Percentiles rank a stretch among this genome's conserved stretches.
phyloP scores from a whole-genome alignment of 2,797 vertebrate genomes.

The Oryzias sinensis region DNA sequence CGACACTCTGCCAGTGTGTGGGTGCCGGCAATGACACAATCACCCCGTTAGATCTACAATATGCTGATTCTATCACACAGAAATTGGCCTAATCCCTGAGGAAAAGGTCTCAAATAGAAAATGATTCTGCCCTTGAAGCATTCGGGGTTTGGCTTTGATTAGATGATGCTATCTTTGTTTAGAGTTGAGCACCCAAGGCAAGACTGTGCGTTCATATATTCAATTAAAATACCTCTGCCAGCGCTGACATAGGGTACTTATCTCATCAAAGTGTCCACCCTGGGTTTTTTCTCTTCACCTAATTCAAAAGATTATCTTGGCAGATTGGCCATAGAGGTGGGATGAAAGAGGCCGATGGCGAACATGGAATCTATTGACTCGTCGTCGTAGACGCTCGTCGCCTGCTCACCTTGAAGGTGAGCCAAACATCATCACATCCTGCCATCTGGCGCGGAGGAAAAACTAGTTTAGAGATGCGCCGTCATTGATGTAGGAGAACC shows the following conservation, averaged over 20 bases:
- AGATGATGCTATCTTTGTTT: conserved; percentile 87
- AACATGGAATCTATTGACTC: conserved; percentile 50
- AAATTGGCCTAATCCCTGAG: conserved; percentile 87
- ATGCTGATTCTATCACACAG: conserved; percentile 91
- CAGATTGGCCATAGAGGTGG: conserved; percentile 72
- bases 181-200: conserved; percentile 78
- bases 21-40: conserved; percentile 77
- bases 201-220: conserved; percentile 80
- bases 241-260: conserved; percentile 73
- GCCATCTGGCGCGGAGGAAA: conserved; percentile 54
- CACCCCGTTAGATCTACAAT: conserved; percentile 83
- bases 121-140: conserved; percentile 89
- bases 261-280: conserved; percentile 70
- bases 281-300: conserved; percentile 61
- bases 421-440: conserved; percentile 58
- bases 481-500: conserved; percentile 58
- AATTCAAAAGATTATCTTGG: conserved; percentile 82
- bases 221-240: conserved; percentile 82
- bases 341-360: conserved; percentile 34
- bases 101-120: conserved; percentile 82
- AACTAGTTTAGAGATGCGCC: conserved; percentile 47
- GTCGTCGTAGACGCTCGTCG: conserved; percentile 46
- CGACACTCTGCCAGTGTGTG: conserved; percentile 70
- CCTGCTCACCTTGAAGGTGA: conserved; percentile 57
- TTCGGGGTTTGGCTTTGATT: conserved; percentile 83